Conservation (phyloP, 2,113 vertebrate genomes). For the Pelecanus crispus region DNA sequence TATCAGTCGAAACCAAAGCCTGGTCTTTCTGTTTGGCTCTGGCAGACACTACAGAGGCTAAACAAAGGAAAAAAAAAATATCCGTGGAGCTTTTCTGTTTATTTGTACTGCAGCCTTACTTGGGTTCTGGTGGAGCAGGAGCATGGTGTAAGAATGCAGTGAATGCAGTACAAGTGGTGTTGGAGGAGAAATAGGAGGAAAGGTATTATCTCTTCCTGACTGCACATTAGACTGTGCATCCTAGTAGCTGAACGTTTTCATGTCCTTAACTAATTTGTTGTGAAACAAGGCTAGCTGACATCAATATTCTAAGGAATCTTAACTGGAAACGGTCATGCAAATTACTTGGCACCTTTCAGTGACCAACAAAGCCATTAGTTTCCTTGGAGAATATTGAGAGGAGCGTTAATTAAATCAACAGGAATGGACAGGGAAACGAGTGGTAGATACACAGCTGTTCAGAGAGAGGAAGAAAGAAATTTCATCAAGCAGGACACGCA, state of each 20-base stretch:
- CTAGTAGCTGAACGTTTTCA: neutral
- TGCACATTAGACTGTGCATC: neutral
- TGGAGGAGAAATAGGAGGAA: neutral
- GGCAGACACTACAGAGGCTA: neutral
- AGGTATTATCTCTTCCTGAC: neutral
- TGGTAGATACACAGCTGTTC: neutral
- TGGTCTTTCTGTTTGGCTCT: neutral
- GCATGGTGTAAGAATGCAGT: neutral
- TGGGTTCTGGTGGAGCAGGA: neutral
- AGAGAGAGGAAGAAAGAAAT: neutral
- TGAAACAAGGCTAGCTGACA: constrained; percentile 1
- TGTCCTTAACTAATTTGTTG: neutral
- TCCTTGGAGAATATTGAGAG: constrained; percentile 1
- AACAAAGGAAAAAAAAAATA: neutral
- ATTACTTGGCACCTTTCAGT: constrained; percentile 14
- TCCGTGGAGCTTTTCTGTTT: neutral
- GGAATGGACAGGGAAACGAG: neutral
- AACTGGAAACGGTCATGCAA: neutral
- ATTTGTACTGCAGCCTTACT: neutral
- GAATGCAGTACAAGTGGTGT: neutral
- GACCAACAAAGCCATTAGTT: neutral
- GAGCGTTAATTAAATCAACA: neutral
- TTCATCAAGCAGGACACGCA: neutral
- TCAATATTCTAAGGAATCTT: neutral
- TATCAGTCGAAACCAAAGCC: neutral